These are phyloP conservation scores for Oligia fasciuncula DNA, from an alignment of 2,888 invertebrate genomes.

Conservation along the genomic window DNA sequence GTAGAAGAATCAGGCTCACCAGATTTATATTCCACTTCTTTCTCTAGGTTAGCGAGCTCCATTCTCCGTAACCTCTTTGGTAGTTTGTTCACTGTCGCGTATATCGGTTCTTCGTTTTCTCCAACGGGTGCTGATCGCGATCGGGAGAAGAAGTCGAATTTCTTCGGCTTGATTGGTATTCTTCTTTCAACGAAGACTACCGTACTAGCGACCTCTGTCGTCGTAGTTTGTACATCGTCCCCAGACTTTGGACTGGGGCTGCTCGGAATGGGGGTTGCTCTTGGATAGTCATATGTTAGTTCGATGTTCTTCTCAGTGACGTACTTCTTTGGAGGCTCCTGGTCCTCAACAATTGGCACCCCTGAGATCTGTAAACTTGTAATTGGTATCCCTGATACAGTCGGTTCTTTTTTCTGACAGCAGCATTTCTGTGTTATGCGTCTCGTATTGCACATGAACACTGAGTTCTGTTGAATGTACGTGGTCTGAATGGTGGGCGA, in stretches of 20 bases:
- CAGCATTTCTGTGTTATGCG: conserved; percentile 85
- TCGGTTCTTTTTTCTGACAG: conserved; percentile 81
- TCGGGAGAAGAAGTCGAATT: conserved; percentile 87
- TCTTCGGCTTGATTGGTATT: conserved; percentile 86
- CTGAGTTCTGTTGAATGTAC: conserved; percentile 87
- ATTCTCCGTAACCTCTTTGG: conserved; percentile 87
- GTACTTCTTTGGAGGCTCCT: conserved; percentile 80
- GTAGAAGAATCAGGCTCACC: conserved; percentile 85
- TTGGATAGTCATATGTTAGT: conserved; percentile 87
- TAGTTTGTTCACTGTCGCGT: conserved; percentile 88
- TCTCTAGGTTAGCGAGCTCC: conserved; percentile 87
- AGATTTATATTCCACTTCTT: conserved; percentile 86
- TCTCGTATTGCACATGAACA: conserved; percentile 88
- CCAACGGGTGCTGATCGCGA: conserved; percentile 89
- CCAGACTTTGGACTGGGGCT: conserved; percentile 80
- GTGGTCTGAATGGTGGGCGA: conserved; percentile 84
- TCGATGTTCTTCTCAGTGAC: conserved; percentile 89
- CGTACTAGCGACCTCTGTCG: conserved; percentile 88
- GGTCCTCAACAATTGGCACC: conserved; percentile 65
- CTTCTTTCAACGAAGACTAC: conserved; percentile 88
- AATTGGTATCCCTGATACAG: conserved; percentile 52
- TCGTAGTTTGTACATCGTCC: conserved; percentile 83
- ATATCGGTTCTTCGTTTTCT: conserved; percentile 87
- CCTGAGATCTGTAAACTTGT: conserved; percentile 66
- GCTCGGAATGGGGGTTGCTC: conserved; percentile 82